Evolutionary conservation across 1,140 invertebrate genomes (phyloP), one percentile per base, ranked within the genome.

Genomic region (Diorhabda carinulata): DNA sequence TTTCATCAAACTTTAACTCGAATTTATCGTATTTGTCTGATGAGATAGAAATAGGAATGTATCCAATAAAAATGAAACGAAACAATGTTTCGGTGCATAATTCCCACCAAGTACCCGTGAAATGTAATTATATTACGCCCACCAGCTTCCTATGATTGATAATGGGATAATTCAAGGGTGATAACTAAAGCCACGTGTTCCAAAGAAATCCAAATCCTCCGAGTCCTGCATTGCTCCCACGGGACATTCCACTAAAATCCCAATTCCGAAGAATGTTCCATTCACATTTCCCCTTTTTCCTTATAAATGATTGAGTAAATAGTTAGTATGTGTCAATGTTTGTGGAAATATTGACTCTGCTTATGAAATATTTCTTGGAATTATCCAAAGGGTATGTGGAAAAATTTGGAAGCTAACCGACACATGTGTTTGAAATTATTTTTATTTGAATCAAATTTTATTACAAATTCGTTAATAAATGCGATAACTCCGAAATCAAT

Each of bases 81-180:
- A 25, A 25, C 25, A 25, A 25, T 25, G 25, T 25, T 25, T 25
- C 25, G 25, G 25, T 25, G 25, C 25, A 25, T 25, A 25, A 25
- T 71, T 71, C 65, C 64, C 70, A 71, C 59, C 62, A n/a, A 52
- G n/a, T 52, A 68, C 67, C 60, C 67, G 64, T 72, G 71, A 61
- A 64, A 73, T 75, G 60, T 75, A 75, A 75, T 75, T 67, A n/a
- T 69, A 75, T 75, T 75, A 73, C 10, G 64, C 42, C 44, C n/a
- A n/a, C 47, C 73, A 73, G 73, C 25, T 74, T 74, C 73, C 71
- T 73, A 75, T 75, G 73, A 75, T 75, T 75, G 73, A 75, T 75
- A 75, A 75, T 74, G 67, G 68, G 57, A 72, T 72, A 74, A 72
- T 74, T 73, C 72, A 65, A 67, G 72, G 73, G 73, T 69, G 73